Evolutionary conservation across 1,140 invertebrate genomes (phyloP), one percentile per base, ranked within the genome.

Genomic region (Drosophila lacertosa): DNA sequence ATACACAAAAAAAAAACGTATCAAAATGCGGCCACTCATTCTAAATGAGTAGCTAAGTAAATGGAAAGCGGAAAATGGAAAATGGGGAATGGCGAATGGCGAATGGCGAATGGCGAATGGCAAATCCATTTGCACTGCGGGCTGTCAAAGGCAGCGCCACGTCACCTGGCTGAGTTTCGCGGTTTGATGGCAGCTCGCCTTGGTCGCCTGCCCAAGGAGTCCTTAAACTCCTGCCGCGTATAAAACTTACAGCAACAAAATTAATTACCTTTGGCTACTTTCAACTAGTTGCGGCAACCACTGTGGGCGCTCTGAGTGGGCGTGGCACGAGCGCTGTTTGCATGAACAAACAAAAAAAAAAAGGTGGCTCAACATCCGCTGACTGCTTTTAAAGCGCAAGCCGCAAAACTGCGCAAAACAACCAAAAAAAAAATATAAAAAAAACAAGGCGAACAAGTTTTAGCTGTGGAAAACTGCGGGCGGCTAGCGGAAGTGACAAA

Each of bases 231-330:
- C 3, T 5, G 4, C 18, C 32, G 45, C 33, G 10, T 26, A 55
- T 54, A 55, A 67, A 83, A 81, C 70, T 81, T 89, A 37, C 67
- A 83, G 72, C 83, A 89, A 76, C 77, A 89, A 89, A 88, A 88
- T 88, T 88, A 88, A 88, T 88, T 88, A 88, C 83, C 82, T 88
- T 89, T 78, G 83, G 82, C 82, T 88, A 88, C 82, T 89, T 88
- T 65, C 83, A 88, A 88, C 83, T 89, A 55, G 74, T 74, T 86
- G 81, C 58, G 65, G 77, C 69, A 39, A n/a, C n/a, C n/a, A n/a
- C n/a, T n/a, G n/a, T 26, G 40, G 7, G 15, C 55, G 42, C 6
- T 3, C 39, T 16, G 10, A 16, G n/a, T 13, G 15, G 22, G 10
- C 11, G 18, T 2, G 18, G 22, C 18, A 26, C 35, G 33, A 20